Evolutionary conservation across 2,888 invertebrate species (phyloP).

Genomic region (Stenurella melanura): DNA sequence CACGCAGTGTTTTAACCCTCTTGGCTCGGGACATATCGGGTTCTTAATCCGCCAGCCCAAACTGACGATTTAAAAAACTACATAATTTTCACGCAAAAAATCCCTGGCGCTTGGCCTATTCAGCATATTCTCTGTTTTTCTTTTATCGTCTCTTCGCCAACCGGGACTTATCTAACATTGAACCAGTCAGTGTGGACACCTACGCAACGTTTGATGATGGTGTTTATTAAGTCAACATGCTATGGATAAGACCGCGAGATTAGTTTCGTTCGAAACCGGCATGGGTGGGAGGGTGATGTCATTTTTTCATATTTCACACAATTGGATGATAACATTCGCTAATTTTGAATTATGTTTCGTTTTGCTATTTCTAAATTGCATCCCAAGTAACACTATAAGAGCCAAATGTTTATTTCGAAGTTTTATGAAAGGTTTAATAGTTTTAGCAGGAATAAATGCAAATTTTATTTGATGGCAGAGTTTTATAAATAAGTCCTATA

Average conservation of each 20-base stretch:
- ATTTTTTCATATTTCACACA: constrained; percentile 34
- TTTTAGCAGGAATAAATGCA: too few species aligned
- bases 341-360: constrained; percentile 32
- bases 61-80: too few species aligned
- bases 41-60: too few species aligned
- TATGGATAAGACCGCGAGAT: not conserved
- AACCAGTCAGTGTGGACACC: constrained; percentile 2
- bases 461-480: too few species aligned
- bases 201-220: constrained; percentile 17
- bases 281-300: constrained; percentile 26
- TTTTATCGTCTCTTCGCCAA: not conserved
- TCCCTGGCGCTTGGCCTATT: too few species aligned
- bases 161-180: not conserved
- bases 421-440: too few species aligned
- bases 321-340: constrained; percentile 40
- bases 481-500: too few species aligned
- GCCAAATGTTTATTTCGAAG: too few species aligned
- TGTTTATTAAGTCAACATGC: constrained; percentile 15
- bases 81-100: too few species aligned
- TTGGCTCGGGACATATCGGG: too few species aligned
- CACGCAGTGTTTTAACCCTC: too few species aligned
- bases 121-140: not conserved
- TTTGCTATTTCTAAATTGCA: not conserved
- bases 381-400: too few species aligned
- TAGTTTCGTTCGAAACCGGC: not conserved